Percentiles rank a stretch among this genome's conserved stretches.
Evolutionary conservation across 2,888 invertebrate species (phyloP).

Genomic region (Eristalis pertinax): DNA sequence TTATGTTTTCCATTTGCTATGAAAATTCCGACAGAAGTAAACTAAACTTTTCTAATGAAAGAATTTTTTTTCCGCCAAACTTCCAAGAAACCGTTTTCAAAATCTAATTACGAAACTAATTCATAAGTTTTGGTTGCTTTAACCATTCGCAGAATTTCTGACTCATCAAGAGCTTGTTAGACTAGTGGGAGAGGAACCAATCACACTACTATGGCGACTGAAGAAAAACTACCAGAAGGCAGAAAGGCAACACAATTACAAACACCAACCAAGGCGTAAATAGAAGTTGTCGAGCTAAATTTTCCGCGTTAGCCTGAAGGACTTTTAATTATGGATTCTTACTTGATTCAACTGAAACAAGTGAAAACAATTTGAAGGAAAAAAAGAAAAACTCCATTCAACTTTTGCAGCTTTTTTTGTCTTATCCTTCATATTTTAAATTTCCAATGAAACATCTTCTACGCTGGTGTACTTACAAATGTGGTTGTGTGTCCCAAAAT

Average conservation of each 20-base stretch:
- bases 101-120: constrained; percentile 66
- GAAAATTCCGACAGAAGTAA: not conserved
- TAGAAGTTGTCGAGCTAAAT: constrained; percentile 32
- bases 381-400: constrained; percentile 47
- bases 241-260: constrained; percentile 48
- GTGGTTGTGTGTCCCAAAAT: too few species aligned
- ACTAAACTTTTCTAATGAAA: constrained; percentile 49
- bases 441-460: constrained; percentile 66
- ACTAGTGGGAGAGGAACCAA: constrained; percentile 46
- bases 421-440: constrained; percentile 49
- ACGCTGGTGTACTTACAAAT: constrained; percentile 18
- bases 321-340: constrained; percentile 68
- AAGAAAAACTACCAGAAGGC: constrained; percentile 45
- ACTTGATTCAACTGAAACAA: constrained; percentile 62
- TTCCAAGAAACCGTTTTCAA: constrained; percentile 55
- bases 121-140: constrained; percentile 47
- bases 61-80: constrained; percentile 36
- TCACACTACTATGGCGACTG: constrained; percentile 56
- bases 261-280: constrained; percentile 33
- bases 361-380: constrained; percentile 62
- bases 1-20: constrained; percentile 12
- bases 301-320: constrained; percentile 61
- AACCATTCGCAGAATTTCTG: constrained; percentile 31
- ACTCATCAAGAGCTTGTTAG: constrained; percentile 61
- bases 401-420: constrained; percentile 30